Evolutionary conservation across 2,797 vertebrate species (phyloP).

Genomic region (Lagocephalus sceleratus): DNA sequence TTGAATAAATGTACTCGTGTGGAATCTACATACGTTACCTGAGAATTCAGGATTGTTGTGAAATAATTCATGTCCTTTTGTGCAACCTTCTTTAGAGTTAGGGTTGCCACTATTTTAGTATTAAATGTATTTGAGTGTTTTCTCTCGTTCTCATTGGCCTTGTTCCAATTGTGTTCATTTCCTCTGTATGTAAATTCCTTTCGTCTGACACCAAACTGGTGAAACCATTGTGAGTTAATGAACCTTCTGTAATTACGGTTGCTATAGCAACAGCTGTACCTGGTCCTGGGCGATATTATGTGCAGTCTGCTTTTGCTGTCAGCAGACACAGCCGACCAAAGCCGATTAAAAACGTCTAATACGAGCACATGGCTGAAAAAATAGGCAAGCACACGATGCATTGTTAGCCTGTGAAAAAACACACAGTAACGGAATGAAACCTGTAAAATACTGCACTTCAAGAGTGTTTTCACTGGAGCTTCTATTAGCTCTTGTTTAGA

Average conservation of each 20-base stretch:
- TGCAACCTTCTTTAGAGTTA: too few relatives aligned
- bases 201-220: slow-evolving; percentile 82
- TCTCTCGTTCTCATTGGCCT: too few relatives aligned
- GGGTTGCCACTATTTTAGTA: too few relatives aligned
- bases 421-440: slow-evolving; percentile 70
- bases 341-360: slow-evolving; percentile 85
- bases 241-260: slow-evolving; percentile 89
- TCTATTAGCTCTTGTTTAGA: slow-evolving; percentile 66
- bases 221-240: slow-evolving; percentile 88
- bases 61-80: too few relatives aligned
- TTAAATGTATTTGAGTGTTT: too few relatives aligned
- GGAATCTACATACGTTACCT: too few relatives aligned
- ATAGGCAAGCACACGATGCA: slow-evolving; percentile 81
- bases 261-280: slow-evolving; percentile 83
- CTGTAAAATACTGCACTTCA: slow-evolving; percentile 63
- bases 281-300: slow-evolving; percentile 80
- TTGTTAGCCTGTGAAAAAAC: slow-evolving; percentile 81
- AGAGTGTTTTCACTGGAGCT: slow-evolving; percentile 65
- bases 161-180: slow-evolving; percentile 82
- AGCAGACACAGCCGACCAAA: slow-evolving; percentile 69
- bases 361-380: slow-evolving; percentile 70
- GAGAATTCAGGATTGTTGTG: too few relatives aligned
- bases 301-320: slow-evolving; percentile 69
- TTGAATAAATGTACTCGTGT: too few relatives aligned
- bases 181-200: slow-evolving; percentile 87